Base-by-base conservation (phyloP, 1,140 invertebrate species). In the Drosophila obscura region DNA sequence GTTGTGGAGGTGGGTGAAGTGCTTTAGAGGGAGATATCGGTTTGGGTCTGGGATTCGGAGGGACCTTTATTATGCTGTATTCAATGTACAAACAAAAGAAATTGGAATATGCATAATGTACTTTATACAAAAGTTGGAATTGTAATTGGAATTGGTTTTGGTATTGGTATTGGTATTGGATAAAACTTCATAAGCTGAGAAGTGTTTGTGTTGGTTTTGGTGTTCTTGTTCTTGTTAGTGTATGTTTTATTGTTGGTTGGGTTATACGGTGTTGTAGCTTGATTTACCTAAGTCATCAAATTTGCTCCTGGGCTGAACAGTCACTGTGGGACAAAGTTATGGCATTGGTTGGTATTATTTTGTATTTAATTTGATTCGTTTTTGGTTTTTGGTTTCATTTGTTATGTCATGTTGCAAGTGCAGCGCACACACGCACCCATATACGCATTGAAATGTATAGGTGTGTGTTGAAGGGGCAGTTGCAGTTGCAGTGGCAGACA, bases 231-330 rank as follows among this genome's bases (percentile, higher is more conserved):
- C 16, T 49, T 57, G 72, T 75, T 49, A 59, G 49, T 58, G 61
- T 75, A 31, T 45, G 49, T 53, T 52, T 64, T 71, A 56, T 64
- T 58, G 35, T 62, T 61, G 45, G 48, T 63, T 60, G 16, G 50
- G 50, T 56, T 62, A 49, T 75, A 58, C 52, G 67, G 57, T 63
- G 58, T 64, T 76, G 60, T 83, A 66, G 71, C 73, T 85, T 76
- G 75, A 88, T 92, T 95, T 95, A 95, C 94, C 94, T 95, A 95
- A 93, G 92, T 95, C 94, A 93, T 94, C 94, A 93, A 94, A 94
- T 92, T 94, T 94, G 93, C 95, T 95, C 94, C 94, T 94, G 93
- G 95, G 94, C 92, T 94, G 94, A 92, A 94, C 94, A 93, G 94
- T 94, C 94, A 95, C 94, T 95, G 95, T 91, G 81, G 83, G 90